Evolutionary conservation across 2,113 vertebrate genomes (phyloP).

Genomic region (Callionymus lyra): DNA sequence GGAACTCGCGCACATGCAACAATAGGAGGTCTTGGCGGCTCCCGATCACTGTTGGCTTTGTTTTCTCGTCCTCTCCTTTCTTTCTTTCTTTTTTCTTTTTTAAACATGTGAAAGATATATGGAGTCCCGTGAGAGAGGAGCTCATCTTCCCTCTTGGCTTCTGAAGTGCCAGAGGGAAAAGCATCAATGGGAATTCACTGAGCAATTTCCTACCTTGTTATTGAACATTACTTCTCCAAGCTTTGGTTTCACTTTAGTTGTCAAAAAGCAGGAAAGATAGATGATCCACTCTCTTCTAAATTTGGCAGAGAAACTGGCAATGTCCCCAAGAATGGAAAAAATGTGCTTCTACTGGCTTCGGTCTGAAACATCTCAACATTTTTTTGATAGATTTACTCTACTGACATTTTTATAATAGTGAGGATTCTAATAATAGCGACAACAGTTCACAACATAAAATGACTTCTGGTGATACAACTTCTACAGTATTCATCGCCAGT

Average conservation of each 20-base stretch:
- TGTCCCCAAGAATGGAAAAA: no score
- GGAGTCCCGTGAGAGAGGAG: no score
- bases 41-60: constrained; percentile 41
- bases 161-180: constrained; percentile 13
- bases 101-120: constrained; percentile 48
- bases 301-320: not conserved
- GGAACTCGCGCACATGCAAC: constrained; percentile 27
- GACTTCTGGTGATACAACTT: no score
- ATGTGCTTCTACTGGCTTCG: no score
- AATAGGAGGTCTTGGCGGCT: constrained; percentile 34
- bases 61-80: constrained; percentile 39
- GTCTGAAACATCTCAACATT: not conserved
- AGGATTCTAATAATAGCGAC: no score
- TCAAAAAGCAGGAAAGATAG: constrained; percentile 13
- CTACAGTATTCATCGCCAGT: no score
- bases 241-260: constrained; percentile 13
- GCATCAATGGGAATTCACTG: constrained; percentile 25
- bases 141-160: not conserved
- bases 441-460: no score
- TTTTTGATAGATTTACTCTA: not conserved
- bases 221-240: constrained; percentile 8
- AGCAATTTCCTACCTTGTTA: constrained; percentile 10
- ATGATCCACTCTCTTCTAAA: constrained; percentile 6
- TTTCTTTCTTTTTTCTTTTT: no score
- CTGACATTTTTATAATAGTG: no score